phyloP scores from a whole-genome alignment of 2,888 invertebrate species.

The Vannuccia rotundouncinata region DNA sequence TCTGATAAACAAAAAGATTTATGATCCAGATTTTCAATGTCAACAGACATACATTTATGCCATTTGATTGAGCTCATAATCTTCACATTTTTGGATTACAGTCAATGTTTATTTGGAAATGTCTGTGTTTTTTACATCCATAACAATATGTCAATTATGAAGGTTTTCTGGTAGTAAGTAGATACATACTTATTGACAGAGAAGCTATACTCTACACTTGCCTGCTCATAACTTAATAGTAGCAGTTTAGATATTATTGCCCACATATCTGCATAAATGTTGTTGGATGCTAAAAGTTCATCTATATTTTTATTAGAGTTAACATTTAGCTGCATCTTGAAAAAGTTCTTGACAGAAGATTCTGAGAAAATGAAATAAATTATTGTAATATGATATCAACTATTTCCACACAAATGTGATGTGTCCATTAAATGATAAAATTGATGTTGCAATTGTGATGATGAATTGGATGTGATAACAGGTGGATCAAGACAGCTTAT shows the following conservation, averaged over 20 bases:
- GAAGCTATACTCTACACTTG: constrained; percentile 2
- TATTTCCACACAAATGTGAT: too few relatives aligned
- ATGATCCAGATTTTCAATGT: constrained; percentile 5
- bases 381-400: too few relatives aligned
- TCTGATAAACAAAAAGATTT: constrained; percentile 8
- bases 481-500: too few relatives aligned
- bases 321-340: too few relatives aligned
- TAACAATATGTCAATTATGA: neutral
- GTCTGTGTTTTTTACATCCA: neutral
- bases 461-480: too few relatives aligned
- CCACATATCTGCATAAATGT: constrained; percentile 12
- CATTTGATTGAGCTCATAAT: constrained; percentile 13
- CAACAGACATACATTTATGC: neutral
- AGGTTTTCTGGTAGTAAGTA: constrained; percentile 16
- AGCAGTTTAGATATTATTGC: constrained; percentile 20
- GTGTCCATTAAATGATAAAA: too few relatives aligned
- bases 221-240: constrained; percentile 13
- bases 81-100: neutral
- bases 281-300: constrained; percentile 18
- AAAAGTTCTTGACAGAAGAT: too few relatives aligned
- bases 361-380: too few relatives aligned
- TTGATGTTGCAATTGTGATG: too few relatives aligned
- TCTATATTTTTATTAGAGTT: too few relatives aligned
- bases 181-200: constrained; percentile 27
- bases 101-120: neutral